Conservation (phyloP, 2,113 vertebrate species). For the Poecilia latipinna region DNA sequence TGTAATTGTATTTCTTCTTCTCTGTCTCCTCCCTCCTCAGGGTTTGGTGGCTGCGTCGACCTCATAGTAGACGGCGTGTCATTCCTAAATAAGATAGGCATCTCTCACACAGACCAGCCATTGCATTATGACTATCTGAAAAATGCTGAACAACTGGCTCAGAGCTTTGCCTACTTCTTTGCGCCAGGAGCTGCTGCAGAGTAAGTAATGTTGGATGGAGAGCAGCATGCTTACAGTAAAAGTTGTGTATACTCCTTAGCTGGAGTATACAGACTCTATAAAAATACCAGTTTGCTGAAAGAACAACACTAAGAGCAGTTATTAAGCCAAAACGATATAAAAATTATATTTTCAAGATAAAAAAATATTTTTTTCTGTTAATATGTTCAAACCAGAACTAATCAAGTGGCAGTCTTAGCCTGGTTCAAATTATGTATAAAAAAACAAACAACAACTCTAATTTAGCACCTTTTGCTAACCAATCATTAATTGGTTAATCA, state of each 20-base stretch:
- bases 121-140: conserved; percentile 83
- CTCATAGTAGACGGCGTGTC: conserved; percentile 82
- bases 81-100: conserved; percentile 80
- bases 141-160: conserved; percentile 77
- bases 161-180: conserved; percentile 88
- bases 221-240: background rate
- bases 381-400: too few species aligned
- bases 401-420: too few species aligned
- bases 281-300: too few species aligned
- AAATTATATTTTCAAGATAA: too few species aligned
- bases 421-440: too few species aligned
- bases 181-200: conserved; percentile 85
- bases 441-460: too few species aligned
- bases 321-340: too few species aligned
- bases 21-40: conserved; percentile 50
- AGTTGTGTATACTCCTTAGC: background rate
- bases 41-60: conserved; percentile 87
- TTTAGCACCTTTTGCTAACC: too few species aligned
- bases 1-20: background rate
- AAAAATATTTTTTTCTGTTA: too few species aligned
- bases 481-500: too few species aligned
- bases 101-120: conserved; percentile 73
- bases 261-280: too few species aligned
- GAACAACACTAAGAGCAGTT: too few species aligned
- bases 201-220: conserved; percentile 69